Evolutionary conservation across 2,888 invertebrate genomes (phyloP).

Genomic region (Miltochrista miniata): DNA sequence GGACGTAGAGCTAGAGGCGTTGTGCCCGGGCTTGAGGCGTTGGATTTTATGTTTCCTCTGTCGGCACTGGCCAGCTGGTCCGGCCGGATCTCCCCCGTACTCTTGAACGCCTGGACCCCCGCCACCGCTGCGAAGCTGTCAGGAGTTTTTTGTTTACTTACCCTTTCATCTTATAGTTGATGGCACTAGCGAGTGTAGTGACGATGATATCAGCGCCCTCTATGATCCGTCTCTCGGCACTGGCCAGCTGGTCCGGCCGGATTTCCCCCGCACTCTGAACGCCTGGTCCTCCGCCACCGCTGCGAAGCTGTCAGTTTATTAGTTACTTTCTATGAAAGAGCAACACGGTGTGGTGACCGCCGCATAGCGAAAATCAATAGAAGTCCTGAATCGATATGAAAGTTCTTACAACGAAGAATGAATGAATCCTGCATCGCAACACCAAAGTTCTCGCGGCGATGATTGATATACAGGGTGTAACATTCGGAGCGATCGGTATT

Average conservation of each 20-base stretch:
- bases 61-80: conserved; percentile 57
- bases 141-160: no score
- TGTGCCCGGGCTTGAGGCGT: no score
- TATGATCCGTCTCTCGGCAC: conserved; percentile 69
- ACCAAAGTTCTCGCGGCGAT: no score
- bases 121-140: conserved; percentile 15
- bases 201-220: conserved; percentile 87
- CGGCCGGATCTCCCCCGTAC: conserved; percentile 44
- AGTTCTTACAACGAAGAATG: no score
- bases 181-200: conserved; percentile 86
- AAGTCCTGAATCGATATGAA: no score
- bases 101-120: conserved; percentile 26
- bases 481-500: no score
- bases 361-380: no score
- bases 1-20: no score
- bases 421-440: no score
- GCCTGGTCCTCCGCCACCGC: conserved; percentile 24
- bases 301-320: conserved; percentile 10
- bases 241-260: conserved; percentile 54
- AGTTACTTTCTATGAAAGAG: background rate
- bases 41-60: conserved; percentile 72
- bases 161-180: conserved; percentile 68
- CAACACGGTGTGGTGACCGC: no score
- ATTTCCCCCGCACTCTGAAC: conserved; percentile 35
- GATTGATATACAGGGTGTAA: no score